Base-by-base conservation (phyloP, 2,888 invertebrate species). In the Graphium colonna region DNA sequence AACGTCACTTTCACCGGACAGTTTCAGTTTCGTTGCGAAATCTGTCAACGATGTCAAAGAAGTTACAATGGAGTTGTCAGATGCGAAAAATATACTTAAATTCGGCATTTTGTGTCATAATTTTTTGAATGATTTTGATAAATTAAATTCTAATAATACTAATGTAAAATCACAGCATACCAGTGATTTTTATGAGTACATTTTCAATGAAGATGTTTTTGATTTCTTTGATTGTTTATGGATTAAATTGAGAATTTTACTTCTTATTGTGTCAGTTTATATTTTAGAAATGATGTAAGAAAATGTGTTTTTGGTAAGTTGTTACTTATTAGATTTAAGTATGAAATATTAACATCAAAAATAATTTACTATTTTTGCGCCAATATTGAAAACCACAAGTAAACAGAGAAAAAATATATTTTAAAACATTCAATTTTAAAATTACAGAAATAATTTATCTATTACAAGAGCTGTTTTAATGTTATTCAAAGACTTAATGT, bases 231-330 rank as follows among this genome's bases (percentile, higher is more conserved):
- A 87, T 71, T 87, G 85, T 50, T 43, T 89, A 5, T 89, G 87
- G 88, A 85, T 88, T 26, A 73, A 80, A 51, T 44, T 88, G 28
- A 73, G 86, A 51, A 65, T 88, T 55, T 49, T 83, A 1, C 60
- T 87, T 13, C 69, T 88, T 15, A 65, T 89, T 46, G 80, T 83
- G 0, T 87, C 87, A 7, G 81, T 89, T 49, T 89, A 89, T 56
- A 66, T 89, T 60, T 71, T 89, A 60, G 88, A 89, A 68, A 88
- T 88, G 87, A 68, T 89, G 79, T 89, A n/a, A n/a, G n/a, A 73
- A 73, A n/a, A 16, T 41, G 36, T 31, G 15, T 13, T 39, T 26
- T 26, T 1, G 31, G 1, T 31, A 31, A 2, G 31, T 2, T 31
- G 3, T 31, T 10, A 10, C 16, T 39, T 8, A 10, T 13, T 5